These are phyloP conservation scores for Rhorus exstirpatorius DNA, from an alignment of 2,888 invertebrate species.

Conservation along the genomic window DNA sequence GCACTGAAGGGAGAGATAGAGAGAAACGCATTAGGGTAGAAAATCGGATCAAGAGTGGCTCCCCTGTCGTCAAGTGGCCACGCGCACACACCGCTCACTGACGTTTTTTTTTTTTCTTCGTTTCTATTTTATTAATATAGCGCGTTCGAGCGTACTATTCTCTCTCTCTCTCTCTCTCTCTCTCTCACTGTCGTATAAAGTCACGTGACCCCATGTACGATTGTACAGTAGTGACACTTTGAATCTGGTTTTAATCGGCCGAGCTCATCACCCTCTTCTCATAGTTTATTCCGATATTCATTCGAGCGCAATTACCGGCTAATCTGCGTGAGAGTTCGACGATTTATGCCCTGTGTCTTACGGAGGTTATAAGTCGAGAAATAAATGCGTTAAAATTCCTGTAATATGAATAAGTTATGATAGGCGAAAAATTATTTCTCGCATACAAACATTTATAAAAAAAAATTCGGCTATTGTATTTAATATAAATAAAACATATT, in stretches of 20 bases:
- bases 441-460: too few species aligned
- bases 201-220: slow-evolving; percentile 68
- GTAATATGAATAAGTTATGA: too few species aligned
- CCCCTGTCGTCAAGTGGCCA: slow-evolving; percentile 82
- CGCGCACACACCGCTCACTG: slow-evolving; percentile 57
- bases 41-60: slow-evolving; percentile 67
- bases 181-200: background rate
- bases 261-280: slow-evolving; percentile 61
- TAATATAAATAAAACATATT: too few species aligned
- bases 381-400: too few species aligned
- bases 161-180: background rate
- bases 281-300: slow-evolving; percentile 75
- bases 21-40: slow-evolving; percentile 77
- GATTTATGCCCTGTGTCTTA: background rate
- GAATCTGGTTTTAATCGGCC: slow-evolving; percentile 70
- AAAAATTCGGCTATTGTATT: too few species aligned
- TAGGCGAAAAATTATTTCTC: too few species aligned
- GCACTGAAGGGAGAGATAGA: slow-evolving; percentile 10
- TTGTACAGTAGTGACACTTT: slow-evolving; percentile 83
- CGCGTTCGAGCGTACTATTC: slow-evolving; percentile 39
- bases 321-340: slow-evolving; percentile 82
- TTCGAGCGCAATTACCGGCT: slow-evolving; percentile 81
- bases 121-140: slow-evolving; percentile 41
- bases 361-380: too few species aligned
- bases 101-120: slow-evolving; percentile 23